Conservation (phyloP, 2,113 vertebrate species). For the Polypterus senegalus region DNA sequence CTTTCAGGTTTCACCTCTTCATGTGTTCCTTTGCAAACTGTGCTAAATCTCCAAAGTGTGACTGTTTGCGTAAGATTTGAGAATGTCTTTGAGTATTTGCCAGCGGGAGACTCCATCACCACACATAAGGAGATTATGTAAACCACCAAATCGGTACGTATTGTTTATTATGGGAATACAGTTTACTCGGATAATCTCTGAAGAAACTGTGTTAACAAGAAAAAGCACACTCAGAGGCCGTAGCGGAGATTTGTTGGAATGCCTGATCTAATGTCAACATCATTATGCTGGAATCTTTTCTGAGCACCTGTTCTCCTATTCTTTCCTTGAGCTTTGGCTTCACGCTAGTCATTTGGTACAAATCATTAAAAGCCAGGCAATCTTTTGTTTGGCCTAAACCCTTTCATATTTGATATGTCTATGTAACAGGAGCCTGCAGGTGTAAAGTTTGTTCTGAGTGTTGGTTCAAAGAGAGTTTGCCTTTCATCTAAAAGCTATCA, state of each 20-base stretch:
- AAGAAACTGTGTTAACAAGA: constrained; percentile 20
- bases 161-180: constrained; percentile 27
- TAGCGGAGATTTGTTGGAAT: constrained; percentile 18
- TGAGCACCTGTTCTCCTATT: constrained; percentile 1
- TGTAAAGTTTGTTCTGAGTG: too few species aligned
- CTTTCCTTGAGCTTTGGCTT: too few species aligned
- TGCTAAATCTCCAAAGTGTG: constrained; percentile 4
- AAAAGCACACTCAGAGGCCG: constrained; percentile 14
- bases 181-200: constrained; percentile 16
- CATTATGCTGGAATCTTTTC: constrained; percentile 1
- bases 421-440: too few species aligned
- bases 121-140: constrained; percentile 7
- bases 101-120: constrained; percentile 13
- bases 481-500: too few species aligned
- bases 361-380: too few species aligned
- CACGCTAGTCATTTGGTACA: too few species aligned
- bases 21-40: constrained; percentile 6
- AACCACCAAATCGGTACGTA: background rate
- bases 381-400: too few species aligned
- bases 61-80: constrained; percentile 14
- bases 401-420: too few species aligned
- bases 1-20: constrained; percentile 1
- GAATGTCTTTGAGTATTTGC: constrained; percentile 22
- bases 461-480: too few species aligned
- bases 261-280: constrained; percentile 2